Conservation (phyloP, 2,888 invertebrate genomes). For the Ceriagrion tenellum region DNA sequence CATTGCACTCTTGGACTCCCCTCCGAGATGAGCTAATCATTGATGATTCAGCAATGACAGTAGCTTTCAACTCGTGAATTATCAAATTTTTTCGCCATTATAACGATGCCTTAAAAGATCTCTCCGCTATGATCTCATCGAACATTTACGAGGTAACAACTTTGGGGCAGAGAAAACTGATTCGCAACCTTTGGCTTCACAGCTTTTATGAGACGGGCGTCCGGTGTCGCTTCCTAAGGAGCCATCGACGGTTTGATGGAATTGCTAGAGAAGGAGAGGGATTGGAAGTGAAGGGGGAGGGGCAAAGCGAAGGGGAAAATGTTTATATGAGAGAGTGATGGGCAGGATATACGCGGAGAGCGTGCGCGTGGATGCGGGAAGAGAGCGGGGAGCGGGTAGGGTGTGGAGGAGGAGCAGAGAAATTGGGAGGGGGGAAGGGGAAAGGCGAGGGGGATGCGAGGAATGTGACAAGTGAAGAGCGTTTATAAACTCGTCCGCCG, state of each 20-base stretch:
- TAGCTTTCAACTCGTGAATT: neutral
- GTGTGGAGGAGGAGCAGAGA: neutral
- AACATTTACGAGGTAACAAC: neutral
- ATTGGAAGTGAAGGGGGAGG: neutral
- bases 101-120: neutral
- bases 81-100: neutral
- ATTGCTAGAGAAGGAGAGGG: no score
- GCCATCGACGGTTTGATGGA: neutral
- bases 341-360: neutral
- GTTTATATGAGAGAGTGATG: neutral
- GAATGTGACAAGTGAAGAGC: conserved; percentile 60
- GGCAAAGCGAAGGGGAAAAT: neutral
- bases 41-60: neutral
- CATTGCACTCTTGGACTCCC: no score
- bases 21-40: no score
- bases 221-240: neutral
- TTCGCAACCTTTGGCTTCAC: neutral
- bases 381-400: neutral
- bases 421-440: neutral
- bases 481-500: conserved; percentile 49
- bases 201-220: neutral
- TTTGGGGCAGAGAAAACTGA: neutral
- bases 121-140: neutral
- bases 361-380: neutral
- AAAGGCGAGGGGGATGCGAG: neutral